Percentiles rank a stretch among this genome's conserved stretches.
Evolutionary conservation across 2,888 invertebrate species (phyloP).

Genomic region (Zaprionus obscuricornis): DNA sequence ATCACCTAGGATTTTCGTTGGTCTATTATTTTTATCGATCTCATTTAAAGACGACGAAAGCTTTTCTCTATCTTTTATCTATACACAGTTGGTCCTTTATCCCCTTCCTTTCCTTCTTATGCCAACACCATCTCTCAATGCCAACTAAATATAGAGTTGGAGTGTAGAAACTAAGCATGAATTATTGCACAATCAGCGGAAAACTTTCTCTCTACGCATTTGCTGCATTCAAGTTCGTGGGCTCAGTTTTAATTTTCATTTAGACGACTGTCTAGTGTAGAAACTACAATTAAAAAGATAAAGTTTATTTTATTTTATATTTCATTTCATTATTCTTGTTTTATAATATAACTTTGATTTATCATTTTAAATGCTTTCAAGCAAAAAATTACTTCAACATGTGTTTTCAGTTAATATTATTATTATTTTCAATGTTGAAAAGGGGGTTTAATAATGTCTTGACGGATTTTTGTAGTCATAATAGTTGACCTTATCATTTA

Average conservation of each 20-base stretch:
- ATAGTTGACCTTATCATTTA: no score
- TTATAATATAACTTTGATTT: no score
- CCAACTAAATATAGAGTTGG: conserved; percentile 26
- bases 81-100: conserved; percentile 31
- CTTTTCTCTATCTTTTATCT: conserved; percentile 66
- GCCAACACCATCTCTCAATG: conserved; percentile 3
- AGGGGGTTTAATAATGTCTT: no score
- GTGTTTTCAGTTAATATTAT: no score
- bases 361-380: no score
- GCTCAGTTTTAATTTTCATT: conserved; percentile 57
- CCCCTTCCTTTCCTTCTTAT: conserved; percentile 1
- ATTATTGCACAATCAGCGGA: conserved; percentile 75
- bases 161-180: conserved; percentile 68
- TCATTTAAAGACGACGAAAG: conserved; percentile 68
- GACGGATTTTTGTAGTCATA: no score
- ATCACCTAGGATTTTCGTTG: conserved; percentile 77
- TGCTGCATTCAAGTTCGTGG: conserved; percentile 48
- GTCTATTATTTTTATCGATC: conserved; percentile 71
- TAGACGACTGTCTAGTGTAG: conserved; percentile 5
- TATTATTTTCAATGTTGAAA: no score
- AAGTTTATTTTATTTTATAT: neutral
- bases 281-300: conserved; percentile 5
- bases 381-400: no score
- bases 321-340: no score
- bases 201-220: conserved; percentile 61